phyloP scores from a whole-genome alignment of 2,113 vertebrate genomes.

The Oryctolagus cuniculus region DNA sequence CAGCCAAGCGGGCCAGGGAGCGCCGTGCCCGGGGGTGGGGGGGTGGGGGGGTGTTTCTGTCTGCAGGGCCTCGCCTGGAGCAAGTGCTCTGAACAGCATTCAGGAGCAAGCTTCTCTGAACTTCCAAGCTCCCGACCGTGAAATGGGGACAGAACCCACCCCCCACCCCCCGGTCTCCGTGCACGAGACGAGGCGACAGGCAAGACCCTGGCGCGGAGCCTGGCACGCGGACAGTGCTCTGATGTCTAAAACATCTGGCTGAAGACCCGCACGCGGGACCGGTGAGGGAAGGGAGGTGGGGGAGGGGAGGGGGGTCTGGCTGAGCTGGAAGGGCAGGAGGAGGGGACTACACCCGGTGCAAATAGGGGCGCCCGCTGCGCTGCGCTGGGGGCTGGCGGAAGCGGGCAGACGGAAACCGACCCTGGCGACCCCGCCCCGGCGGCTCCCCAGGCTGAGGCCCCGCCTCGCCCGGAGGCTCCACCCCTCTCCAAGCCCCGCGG shows the following conservation, averaged over 20 bases:
- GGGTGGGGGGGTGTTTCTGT: neutral
- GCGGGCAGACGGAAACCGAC: neutral
- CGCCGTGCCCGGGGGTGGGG: no score
- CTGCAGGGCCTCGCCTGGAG: neutral
- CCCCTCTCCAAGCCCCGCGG: constrained; percentile 42
- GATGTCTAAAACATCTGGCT: neutral
- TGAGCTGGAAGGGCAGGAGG: neutral
- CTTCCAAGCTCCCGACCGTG: neutral
- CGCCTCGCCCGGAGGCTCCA: neutral
- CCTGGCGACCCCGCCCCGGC: rapidly evolving
- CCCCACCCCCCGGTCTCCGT: neutral
- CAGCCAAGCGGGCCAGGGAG: no score
- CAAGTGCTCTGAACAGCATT: neutral
- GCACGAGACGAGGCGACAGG: neutral
- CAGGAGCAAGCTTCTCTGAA: neutral
- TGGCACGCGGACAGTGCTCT: neutral
- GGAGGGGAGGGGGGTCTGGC: neutral
- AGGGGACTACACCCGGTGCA: neutral
- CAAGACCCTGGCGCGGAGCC: neutral
- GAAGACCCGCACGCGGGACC: neutral
- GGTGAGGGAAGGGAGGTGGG: neutral
- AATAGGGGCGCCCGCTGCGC: neutral
- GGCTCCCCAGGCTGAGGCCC: neutral
- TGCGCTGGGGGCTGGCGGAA: neutral
- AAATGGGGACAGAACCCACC: neutral